phyloP scores from a whole-genome alignment of 2,797 vertebrate genomes.

The Tolypeutes matacus region DNA sequence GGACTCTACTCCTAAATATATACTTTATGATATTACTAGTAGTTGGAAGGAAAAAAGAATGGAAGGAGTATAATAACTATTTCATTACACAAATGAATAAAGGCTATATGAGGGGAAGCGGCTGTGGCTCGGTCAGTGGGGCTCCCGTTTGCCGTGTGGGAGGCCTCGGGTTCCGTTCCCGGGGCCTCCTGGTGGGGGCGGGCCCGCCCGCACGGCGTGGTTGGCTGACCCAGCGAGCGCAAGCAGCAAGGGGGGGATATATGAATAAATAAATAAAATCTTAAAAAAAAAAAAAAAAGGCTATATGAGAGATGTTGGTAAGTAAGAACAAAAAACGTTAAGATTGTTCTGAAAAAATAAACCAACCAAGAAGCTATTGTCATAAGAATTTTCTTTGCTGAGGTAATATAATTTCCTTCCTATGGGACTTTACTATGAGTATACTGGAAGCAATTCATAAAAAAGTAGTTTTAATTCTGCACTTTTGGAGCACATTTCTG shows the following conservation, averaged over 20 bases:
- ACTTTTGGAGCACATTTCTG: constrained; percentile 55
- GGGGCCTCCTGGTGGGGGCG: too few relatives aligned
- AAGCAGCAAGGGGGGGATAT: too few relatives aligned
- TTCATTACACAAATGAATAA: constrained; percentile 58
- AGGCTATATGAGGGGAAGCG: too few relatives aligned
- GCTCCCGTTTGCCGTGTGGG: too few relatives aligned
- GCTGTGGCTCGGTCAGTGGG: too few relatives aligned
- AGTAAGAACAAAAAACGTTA: constrained; percentile 68
- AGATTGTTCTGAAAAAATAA: constrained; percentile 43
- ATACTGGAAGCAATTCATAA: constrained; percentile 65
- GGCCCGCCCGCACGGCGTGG: too few relatives aligned
- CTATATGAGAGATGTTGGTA: not conserved
- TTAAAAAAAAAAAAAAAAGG: too few relatives aligned
- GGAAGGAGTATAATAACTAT: constrained; percentile 63
- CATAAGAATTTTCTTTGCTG: constrained; percentile 56
- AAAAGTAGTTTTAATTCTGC: constrained; percentile 54
- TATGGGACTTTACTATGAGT: not conserved
- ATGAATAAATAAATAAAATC: too few relatives aligned
- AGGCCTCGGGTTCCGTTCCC: too few relatives aligned
- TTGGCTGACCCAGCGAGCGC: too few relatives aligned
- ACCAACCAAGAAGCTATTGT: not conserved
- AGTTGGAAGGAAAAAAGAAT: constrained; percentile 42
- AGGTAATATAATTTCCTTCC: constrained; percentile 60
- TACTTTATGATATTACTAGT: constrained; percentile 41
- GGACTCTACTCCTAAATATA: constrained; percentile 20